phyloP scores from a whole-genome alignment of 1,140 invertebrate species.

The Drosophila bifasciata region DNA sequence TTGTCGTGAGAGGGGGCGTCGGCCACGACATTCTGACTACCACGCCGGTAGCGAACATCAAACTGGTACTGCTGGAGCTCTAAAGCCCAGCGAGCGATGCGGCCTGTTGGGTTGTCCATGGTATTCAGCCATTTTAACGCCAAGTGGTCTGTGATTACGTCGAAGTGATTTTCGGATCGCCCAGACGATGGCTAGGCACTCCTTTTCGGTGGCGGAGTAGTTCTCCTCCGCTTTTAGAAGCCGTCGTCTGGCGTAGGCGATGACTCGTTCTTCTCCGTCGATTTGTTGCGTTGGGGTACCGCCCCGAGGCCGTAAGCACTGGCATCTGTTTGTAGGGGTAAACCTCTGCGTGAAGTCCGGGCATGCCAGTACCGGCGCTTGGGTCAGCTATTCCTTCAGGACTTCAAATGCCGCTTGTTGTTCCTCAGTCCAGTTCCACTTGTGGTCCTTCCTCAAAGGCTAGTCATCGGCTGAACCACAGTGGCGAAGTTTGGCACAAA shows the following conservation, averaged over 20 bases:
- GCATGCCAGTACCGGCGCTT: neutral
- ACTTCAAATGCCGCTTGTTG: too few relatives aligned
- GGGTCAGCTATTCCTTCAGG: neutral
- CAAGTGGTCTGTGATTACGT: too few relatives aligned
- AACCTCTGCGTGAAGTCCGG: neutral
- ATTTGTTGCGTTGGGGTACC: too few relatives aligned
- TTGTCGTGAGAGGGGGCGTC: neutral
- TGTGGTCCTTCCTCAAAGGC: neutral
- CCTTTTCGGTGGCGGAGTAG: too few relatives aligned
- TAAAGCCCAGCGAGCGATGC: neutral
- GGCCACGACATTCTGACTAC: neutral
- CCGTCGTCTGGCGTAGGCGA: too few relatives aligned
- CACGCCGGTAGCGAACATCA: neutral
- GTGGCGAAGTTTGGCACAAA: too few relatives aligned
- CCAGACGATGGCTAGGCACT: too few relatives aligned
- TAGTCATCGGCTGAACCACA: neutral
- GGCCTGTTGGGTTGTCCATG: neutral
- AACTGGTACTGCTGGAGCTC: neutral
- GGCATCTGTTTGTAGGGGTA: neutral
- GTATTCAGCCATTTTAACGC: too few relatives aligned
- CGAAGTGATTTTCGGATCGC: too few relatives aligned
- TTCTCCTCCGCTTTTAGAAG: too few relatives aligned
- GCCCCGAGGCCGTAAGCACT: too few relatives aligned
- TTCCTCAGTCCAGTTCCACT: neutral
- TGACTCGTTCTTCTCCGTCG: too few relatives aligned